Conservation (phyloP, 2,797 vertebrate species). For the Hylomyscus alleni region DNA sequence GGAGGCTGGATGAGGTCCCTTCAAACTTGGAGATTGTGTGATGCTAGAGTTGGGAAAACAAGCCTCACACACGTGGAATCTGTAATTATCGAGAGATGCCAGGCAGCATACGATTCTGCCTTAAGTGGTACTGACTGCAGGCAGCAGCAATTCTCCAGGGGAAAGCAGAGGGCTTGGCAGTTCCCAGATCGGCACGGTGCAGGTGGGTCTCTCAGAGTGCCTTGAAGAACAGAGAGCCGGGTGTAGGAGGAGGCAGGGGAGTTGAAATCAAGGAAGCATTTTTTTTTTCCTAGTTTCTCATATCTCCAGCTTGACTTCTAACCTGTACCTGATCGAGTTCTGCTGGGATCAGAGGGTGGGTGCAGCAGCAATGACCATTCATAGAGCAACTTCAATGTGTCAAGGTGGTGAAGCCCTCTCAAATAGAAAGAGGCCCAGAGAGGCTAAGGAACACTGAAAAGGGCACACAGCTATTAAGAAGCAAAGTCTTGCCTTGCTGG, state of each 20-base stretch:
- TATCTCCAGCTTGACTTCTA: neutral
- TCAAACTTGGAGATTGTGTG: constrained; percentile 84
- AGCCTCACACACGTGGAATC: constrained; percentile 85
- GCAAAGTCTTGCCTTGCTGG: constrained; percentile 19
- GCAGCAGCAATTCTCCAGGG: constrained; percentile 62
- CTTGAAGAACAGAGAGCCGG: neutral
- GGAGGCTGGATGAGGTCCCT: constrained; percentile 83
- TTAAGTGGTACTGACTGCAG: constrained; percentile 78
- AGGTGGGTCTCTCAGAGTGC: constrained; percentile 65
- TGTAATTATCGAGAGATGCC: constrained; percentile 85
- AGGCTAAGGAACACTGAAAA: constrained; percentile 53
- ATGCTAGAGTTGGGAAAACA: constrained; percentile 86
- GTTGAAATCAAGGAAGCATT: constrained; percentile 26
- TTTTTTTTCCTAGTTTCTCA: constrained; percentile 39
- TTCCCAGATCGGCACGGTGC: neutral
- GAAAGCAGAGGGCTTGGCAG: constrained; percentile 16
- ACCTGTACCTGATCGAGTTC: constrained; percentile 17
- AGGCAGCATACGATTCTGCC: constrained; percentile 84
- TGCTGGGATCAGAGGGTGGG: neutral
- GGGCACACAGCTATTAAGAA: constrained; percentile 33
- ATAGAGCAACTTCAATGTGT: neutral
- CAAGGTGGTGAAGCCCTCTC: constrained; percentile 18
- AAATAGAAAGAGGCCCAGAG: constrained; percentile 63
- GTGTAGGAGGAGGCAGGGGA: constrained; percentile 41
- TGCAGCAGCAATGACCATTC: neutral